Base-by-base conservation (phyloP, 2,797 vertebrate genomes). In the Huso huso region DNA sequence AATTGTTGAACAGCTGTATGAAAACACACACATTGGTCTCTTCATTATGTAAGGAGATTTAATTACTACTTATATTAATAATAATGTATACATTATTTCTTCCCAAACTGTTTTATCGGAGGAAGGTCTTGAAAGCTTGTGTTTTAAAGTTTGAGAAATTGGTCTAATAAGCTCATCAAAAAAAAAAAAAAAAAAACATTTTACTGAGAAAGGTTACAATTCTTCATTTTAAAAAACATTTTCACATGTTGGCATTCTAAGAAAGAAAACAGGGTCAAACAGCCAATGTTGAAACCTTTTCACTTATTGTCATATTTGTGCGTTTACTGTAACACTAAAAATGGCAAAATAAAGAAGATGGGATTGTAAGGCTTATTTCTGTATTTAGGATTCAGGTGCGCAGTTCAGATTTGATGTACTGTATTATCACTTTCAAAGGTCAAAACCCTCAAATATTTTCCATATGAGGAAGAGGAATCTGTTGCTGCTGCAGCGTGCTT, bases 171-270 rank as follows among this genome's bases (percentile, higher is more conserved):
- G 37, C 37, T 37, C 37, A 37, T 18, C 18, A 18, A 18, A 18
- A 18, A 18, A 18, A 18, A 37, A 37, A 37, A 37, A 37, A 37
- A 37, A 37, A 37, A 37, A 4, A 37, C 37, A 37, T 37, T 37
- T 37, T 37, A 37, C 37, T 37, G 37, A 4, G 81, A 79, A 83
- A 82, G 78, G 60, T 57, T 70, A 74, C 72, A 77, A 79, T 74
- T 79, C 76, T 74, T 37, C 5, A 37, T 37, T 37, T 37, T 4
- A 37, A 37, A 37, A 37, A 37, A 37, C 37, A 13, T 13, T 15
- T 58, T 13, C 55, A 58, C 15, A 58, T 58, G 55, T n/a, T 58
- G 55, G 55, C 12, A 51, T 53, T 61, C 60, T 13, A 62, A 49
- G 7, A 6, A 62, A 5, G 48, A 52, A 50, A 49, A 52, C 5